Conservation (phyloP, 2,888 invertebrate species). For the Lysandra coridon region DNA sequence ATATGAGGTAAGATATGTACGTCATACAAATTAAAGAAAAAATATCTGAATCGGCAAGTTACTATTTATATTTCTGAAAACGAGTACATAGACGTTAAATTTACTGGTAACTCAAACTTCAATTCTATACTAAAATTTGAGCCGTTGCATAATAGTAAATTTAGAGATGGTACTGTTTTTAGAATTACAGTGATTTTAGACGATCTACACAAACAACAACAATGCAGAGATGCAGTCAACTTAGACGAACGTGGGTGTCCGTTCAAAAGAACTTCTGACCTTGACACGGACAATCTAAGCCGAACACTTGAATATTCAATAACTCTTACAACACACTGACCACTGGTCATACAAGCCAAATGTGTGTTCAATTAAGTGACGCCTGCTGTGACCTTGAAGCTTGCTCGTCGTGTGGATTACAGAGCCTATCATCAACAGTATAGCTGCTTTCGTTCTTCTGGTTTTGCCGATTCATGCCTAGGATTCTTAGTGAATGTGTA, state of each 20-base stretch:
- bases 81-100: not conserved
- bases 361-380: conserved; percentile 4
- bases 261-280: conserved; percentile 46
- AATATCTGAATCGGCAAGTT: not conserved
- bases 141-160: not conserved
- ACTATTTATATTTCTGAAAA: not conserved
- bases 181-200: not conserved
- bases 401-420: not conserved
- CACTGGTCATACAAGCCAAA: conserved; percentile 26
- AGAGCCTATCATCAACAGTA: not conserved
- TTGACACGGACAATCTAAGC: conserved; percentile 50
- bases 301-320: conserved; percentile 31
- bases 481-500: no score
- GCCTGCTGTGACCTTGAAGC: not conserved
- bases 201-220: conserved; percentile 8
- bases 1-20: not conserved
- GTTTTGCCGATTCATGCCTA: not conserved
- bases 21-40: not conserved
- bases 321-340: conserved; percentile 31
- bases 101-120: not conserved
- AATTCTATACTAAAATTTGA: not conserved
- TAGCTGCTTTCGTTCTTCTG: not conserved
- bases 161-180: not conserved
- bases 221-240: not conserved
- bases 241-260: conserved; percentile 14